A percentile compares a stretch with the other conserved stretches of the same genome.
Evolutionary conservation across 2,113 vertebrate species (phyloP).

Genomic region (Dromas ardeola): DNA sequence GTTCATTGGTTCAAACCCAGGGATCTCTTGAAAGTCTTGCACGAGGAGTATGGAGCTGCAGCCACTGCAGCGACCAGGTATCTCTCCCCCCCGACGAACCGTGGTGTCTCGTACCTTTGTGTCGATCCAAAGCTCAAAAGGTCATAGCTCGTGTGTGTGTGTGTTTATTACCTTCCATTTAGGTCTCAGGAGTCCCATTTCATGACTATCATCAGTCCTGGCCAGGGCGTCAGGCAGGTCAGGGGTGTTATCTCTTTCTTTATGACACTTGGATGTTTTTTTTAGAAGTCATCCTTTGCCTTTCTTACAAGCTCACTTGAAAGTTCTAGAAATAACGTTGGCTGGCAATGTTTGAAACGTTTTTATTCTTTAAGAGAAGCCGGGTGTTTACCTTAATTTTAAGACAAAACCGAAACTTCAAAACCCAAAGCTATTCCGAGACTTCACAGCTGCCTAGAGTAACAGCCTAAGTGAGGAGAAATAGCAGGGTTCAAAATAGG

Average conservation of each 20-base stretch:
- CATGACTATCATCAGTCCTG: constrained; percentile 31
- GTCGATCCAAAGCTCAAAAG: constrained; percentile 61
- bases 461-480: background rate
- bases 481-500: background rate
- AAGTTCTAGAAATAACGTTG: background rate
- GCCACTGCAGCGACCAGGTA: background rate
- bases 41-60: background rate
- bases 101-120: background rate
- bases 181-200: constrained; percentile 73
- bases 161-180: constrained; percentile 46
- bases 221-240: constrained; percentile 46
- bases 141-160: constrained; percentile 53
- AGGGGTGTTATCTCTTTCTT: constrained; percentile 51
- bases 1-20: accelerated
- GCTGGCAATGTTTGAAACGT: background rate
- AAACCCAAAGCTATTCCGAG: background rate
- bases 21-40: background rate
- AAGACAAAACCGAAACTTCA: background rate
- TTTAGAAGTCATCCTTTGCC: background rate
- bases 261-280: constrained; percentile 15
- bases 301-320: constrained; percentile 2
- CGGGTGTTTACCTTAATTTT: background rate
- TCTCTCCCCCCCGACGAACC: background rate
- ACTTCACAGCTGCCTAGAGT: background rate
- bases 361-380: background rate